Evolutionary conservation across 2,113 vertebrate genomes (phyloP), one percentile per base, ranked within the genome.

Genomic region (Rhineura floridana): DNA sequence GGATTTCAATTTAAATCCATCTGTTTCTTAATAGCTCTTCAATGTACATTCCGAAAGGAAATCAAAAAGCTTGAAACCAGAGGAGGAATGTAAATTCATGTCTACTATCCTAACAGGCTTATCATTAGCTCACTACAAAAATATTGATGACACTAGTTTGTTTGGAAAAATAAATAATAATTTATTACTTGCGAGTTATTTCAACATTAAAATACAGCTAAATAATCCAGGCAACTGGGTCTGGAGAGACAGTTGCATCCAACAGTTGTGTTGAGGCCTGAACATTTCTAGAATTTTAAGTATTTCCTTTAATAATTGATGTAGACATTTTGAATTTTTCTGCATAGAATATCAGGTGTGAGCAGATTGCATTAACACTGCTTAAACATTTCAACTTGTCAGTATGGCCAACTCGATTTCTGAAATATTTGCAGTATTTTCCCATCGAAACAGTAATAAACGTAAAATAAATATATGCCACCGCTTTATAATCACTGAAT

Each of bases 301-400:
- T 95, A 96, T 96, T 96, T 95, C 96, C 96, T 95, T 98, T 96
- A 99, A 98, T 98, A 98, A 98, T 98, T 98, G 95, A 98, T 97
- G 96, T 93, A 95, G 96, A 97, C 97, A 97, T 97, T 98, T 98
- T 97, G 96, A 97, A 98, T 96, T 95, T 96, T 96, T 96, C 95
- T 96, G 96, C 95, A 98, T 97, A 96, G 95, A 94, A 96, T 96
- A 97, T 95, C 94, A 96, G 89, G 36, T 97, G 96, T 96, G 96
- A 97, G 95, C 95, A 96, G 97, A 97, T 96, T 96, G 96, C 95
- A 96, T 97, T 97, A 97, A 96, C 95, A 91, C 96, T 97, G 96
- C 96, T 97, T 97, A 98, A 97, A 97, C 97, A 97, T 97, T 97
- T 97, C 96, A 97, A 97, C 96, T 97, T 97, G 97, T 98, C 97